Evolutionary conservation across 2,888 invertebrate species (phyloP), one percentile per base, ranked within the genome.

Genomic region (Nomada lathburiana): DNA sequence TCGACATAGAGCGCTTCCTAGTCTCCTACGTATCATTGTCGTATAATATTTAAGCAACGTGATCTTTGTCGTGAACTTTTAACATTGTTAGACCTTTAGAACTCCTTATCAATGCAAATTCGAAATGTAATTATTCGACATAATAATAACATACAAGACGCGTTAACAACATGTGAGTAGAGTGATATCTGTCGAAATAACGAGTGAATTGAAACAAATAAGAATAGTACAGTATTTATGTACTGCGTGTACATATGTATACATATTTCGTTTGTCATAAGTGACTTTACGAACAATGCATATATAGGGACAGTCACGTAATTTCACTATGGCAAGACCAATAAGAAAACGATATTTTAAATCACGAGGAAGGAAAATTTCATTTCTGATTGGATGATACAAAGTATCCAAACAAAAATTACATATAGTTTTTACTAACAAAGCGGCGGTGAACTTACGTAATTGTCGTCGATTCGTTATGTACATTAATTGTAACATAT

Each of bases 1-100:
- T 73, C 53, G 52, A 77, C 26, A 73, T 85, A 87, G 83, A 87
- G 70, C 47, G 82, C 67, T 75, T 74, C 59, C 42, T 59, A 26
- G 53, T 67, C 69, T 42, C 47, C 36, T 53, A 59, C 11, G 10
- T 23, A 50, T 13, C 36, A 36, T 23, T 26, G 0, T 57, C 26
- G 47, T 4, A 64, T 52, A 13, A 44, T 20, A 71, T 53, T 60
- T 29, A 9, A 76, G 36, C 11, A 4, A 0, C 29, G 29, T 16
- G 5, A 9, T 10, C 53, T 52, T 9, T 44, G 0, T 1, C 2
- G 20, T 20, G 2, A n/a, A 20, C 9, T n/a, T 53, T 29, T 4
- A 11, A 29, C 13, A n/a, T 44, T 64, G 2, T 13, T 7, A 13
- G 7, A 20, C 36, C 62, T 67, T 9, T 7, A 55, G 20, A 60